Evolutionary conservation across 2,888 invertebrate species (phyloP).

Genomic region (Teleogryllus oceanicus): DNA sequence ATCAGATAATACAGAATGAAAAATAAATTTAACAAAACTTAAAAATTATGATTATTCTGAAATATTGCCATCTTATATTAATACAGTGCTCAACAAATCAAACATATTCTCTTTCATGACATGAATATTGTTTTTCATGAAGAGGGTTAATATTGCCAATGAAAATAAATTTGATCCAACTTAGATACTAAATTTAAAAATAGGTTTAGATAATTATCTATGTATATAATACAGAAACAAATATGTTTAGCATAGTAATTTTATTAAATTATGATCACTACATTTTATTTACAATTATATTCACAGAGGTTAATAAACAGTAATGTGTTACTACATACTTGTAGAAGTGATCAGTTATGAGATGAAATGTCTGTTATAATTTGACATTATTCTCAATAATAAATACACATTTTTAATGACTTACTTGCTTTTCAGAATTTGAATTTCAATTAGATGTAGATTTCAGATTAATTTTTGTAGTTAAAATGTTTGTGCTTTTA

Average conservation of each 20-base stretch:
- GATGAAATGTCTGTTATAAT: slow-evolving; percentile 7
- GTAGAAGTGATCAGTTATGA: slow-evolving; percentile 6
- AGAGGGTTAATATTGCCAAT: slow-evolving; percentile 18
- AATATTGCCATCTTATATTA: not conserved
- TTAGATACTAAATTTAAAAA: not conserved
- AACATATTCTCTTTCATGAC: slow-evolving; percentile 1
- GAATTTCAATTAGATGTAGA: too few species aligned
- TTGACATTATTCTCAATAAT: too few species aligned
- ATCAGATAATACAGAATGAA: too few species aligned
- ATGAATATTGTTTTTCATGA: slow-evolving; percentile 18
- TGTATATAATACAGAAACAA: not conserved
- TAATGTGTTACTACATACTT: slow-evolving; percentile 3
- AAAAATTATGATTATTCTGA: not conserved
- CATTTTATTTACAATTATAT: not conserved
- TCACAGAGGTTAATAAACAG: not conserved
- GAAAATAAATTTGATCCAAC: slow-evolving; percentile 6
- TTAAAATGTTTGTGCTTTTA: too few species aligned
- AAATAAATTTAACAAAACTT: too few species aligned
- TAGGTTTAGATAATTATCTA: not conserved
- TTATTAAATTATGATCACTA: not conserved
- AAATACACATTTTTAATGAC: too few species aligned
- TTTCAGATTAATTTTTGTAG: too few species aligned
- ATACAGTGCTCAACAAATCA: slow-evolving; percentile 10
- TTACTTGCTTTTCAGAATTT: too few species aligned
- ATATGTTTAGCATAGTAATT: not conserved